Percentiles rank a stretch among this genome's conserved stretches.
phyloP scores from a whole-genome alignment of 2,113 vertebrate species.

The Catharus fuscescens region DNA sequence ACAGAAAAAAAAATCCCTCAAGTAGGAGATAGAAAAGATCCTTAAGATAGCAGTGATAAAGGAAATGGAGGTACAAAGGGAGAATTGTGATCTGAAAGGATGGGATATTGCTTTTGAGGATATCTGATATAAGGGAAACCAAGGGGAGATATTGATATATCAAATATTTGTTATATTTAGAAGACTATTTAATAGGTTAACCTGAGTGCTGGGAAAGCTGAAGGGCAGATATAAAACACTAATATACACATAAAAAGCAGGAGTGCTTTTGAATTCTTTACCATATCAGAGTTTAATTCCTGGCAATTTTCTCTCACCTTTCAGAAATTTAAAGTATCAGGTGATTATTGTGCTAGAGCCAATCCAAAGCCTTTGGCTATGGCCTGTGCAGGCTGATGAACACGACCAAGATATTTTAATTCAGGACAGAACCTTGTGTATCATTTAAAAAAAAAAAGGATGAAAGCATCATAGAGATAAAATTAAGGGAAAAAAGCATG shows the following conservation, averaged over 20 bases:
- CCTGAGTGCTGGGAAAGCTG: not conserved
- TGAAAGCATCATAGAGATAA: not conserved
- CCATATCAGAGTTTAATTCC: not conserved
- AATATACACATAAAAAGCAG: accelerated
- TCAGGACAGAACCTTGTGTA: not conserved
- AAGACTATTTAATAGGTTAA: not conserved
- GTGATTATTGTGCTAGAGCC: not conserved
- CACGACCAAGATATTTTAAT: not conserved
- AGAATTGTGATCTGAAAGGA: not conserved
- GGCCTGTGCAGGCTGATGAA: not conserved
- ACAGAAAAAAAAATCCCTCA: not conserved
- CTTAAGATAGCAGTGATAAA: not conserved
- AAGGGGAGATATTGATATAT: not conserved
- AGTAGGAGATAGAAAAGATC: not conserved
- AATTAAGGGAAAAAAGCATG: not conserved
- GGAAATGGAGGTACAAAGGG: not conserved
- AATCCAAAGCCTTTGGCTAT: not conserved
- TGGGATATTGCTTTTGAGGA: slow-evolving; percentile 17
- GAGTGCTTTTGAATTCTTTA: not conserved
- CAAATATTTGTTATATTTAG: not conserved
- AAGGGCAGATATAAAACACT: accelerated
- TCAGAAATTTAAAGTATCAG: not conserved
- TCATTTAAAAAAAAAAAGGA: not conserved
- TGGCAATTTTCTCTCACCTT: not conserved
- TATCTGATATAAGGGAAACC: not conserved